Evolutionary conservation across 1,140 invertebrate species (phyloP), one percentile per base, ranked within the genome.

Genomic region (Cyphomyrmex costatus): DNA sequence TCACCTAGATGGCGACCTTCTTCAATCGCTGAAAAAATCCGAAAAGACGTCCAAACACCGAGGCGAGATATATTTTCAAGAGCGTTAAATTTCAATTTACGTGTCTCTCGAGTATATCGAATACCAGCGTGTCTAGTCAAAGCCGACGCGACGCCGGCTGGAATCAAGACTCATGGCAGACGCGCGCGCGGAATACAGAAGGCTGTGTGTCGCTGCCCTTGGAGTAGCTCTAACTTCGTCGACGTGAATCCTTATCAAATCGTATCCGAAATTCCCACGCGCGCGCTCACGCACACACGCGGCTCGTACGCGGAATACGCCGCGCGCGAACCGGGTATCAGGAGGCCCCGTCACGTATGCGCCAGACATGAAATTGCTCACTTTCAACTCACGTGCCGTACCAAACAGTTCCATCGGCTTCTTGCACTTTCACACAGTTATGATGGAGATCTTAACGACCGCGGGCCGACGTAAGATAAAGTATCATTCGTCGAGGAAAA

Each of bases 221-320:
- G 51, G 27, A 89, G 79, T 33, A 85, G 87, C 76, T 42, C 65
- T 86, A 27, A 30, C 30, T 24, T 24, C 58, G 30, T 53, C 60
- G 60, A 53, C 85, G 60, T 86, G 86, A 84, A 68, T 90, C 79
- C 86, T 88, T 91, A 88, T 90, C 79, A 91, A 90, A 90, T 90
- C 88, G 84, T 91, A 91, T 88, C 70, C 86, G 14, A 91, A 90
- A 86, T 91, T 91, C 90, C 90, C 90, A 91, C 89, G 90, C 78
- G 51, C 19, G n/a, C 27, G 36, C 36, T 70, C 86, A 90, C 88
- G 89, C 76, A 42, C 3, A 27, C 3, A 27, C 8, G 36, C 51
- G 63, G 24, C 53, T 51, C 60, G 24, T 51, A n/a, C 49, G 12
- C 66, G n/a, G 42, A 14, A 10, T 21, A 49, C 58, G 53, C 58